Evolutionary conservation across 2,797 vertebrate genomes (phyloP).

Genomic region (Rhinella marina): DNA sequence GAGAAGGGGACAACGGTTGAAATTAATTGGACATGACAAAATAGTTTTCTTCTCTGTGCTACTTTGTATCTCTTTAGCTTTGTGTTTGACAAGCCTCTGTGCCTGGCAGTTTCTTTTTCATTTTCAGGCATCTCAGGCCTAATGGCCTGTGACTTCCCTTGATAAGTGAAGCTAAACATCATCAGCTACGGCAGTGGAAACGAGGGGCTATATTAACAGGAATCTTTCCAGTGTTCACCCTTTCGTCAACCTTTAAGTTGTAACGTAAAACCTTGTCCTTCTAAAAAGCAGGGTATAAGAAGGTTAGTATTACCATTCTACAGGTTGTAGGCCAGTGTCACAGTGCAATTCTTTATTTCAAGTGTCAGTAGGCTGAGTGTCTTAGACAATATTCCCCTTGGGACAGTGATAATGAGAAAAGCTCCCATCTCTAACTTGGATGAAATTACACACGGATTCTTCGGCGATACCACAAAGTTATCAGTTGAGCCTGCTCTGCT

Average conservation of each 20-base stretch:
- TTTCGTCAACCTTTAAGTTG: slow-evolving; percentile 59
- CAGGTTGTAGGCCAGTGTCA: slow-evolving; percentile 48
- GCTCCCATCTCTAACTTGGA: slow-evolving; percentile 60
- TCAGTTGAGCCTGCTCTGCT: slow-evolving; percentile 36
- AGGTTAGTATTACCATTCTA: slow-evolving; percentile 57
- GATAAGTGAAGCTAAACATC: slow-evolving; percentile 61
- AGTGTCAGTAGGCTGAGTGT: slow-evolving; percentile 60
- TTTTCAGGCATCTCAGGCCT: slow-evolving; percentile 48
- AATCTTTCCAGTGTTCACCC: slow-evolving; percentile 54
- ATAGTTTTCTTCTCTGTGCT: slow-evolving; percentile 27
- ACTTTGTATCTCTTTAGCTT: slow-evolving; percentile 60
- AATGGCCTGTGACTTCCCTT: slow-evolving; percentile 61
- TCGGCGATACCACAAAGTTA: slow-evolving; percentile 51
- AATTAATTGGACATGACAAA: slow-evolving; percentile 59
- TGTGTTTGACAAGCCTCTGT: slow-evolving; percentile 49
- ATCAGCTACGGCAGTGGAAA: slow-evolving; percentile 54
- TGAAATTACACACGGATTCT: slow-evolving; percentile 58
- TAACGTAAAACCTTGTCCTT: slow-evolving; percentile 53
- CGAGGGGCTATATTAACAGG: slow-evolving; percentile 52
- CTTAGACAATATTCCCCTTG: slow-evolving; percentile 52
- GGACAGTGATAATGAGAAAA: slow-evolving; percentile 59
- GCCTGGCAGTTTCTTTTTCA: slow-evolving; percentile 59
- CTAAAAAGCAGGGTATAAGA: slow-evolving; percentile 22
- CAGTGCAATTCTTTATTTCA: slow-evolving; percentile 51
- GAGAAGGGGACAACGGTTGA: slow-evolving; percentile 65